Percentiles rank a stretch among this genome's conserved stretches.
Evolutionary conservation across 1,140 invertebrate genomes (phyloP).

Genomic region (Euwallacea similis): DNA sequence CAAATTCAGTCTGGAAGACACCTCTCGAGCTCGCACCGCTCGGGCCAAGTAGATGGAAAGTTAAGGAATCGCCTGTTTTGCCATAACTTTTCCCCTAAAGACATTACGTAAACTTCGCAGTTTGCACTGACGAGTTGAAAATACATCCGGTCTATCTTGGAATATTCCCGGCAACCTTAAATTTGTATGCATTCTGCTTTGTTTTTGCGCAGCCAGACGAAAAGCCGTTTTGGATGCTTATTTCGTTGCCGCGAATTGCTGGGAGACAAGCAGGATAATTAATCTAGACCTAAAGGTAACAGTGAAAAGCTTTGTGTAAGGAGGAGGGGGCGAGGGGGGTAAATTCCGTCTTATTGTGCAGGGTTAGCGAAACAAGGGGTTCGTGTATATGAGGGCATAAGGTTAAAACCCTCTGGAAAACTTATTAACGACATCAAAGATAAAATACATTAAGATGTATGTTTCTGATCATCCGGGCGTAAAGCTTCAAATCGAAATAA

Average conservation of each 20-base stretch:
- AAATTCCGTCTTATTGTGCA: too few relatives aligned
- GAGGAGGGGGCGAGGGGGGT: too few relatives aligned
- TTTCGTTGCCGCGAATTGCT: slow-evolving; percentile 13
- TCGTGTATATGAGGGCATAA: too few relatives aligned
- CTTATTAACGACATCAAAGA: too few relatives aligned
- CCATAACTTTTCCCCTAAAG: neutral
- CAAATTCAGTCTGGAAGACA: too few relatives aligned
- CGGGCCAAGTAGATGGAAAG: neutral
- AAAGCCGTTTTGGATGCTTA: slow-evolving; percentile 14
- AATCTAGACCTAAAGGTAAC: slow-evolving; percentile 9
- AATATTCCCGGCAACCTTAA: slow-evolving; percentile 9
- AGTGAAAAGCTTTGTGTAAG: neutral
- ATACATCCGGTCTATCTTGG: slow-evolving; percentile 7
- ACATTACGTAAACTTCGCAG: slow-evolving; percentile 6
- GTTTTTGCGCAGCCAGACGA: slow-evolving; percentile 12
- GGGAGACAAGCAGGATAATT: slow-evolving; percentile 7
- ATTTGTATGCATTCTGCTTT: slow-evolving; percentile 6
- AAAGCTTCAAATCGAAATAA: too few relatives aligned
- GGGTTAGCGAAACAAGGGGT: too few relatives aligned
- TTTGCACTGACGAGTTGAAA: slow-evolving; percentile 1
- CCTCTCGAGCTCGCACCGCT: too few relatives aligned
- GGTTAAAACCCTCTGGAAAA: too few relatives aligned
- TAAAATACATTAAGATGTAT: too few relatives aligned
- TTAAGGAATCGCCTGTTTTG: slow-evolving; percentile 10
- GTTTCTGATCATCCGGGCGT: too few relatives aligned